phyloP scores from a whole-genome alignment of 2,797 vertebrate species.

The Knipowitschia caucasica region DNA sequence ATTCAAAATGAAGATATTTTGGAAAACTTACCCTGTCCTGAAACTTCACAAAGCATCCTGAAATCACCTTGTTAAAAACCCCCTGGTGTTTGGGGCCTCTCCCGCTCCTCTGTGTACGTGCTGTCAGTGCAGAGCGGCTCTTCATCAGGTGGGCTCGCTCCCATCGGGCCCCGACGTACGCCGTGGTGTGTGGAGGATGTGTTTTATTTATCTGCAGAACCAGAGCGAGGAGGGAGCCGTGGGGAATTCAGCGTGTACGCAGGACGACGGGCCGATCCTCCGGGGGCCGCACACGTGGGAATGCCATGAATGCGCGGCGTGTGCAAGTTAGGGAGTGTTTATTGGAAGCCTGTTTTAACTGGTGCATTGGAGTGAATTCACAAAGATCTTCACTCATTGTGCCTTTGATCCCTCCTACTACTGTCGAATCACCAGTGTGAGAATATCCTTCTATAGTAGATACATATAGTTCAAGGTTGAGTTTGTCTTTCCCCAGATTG shows the following conservation, averaged over 20 bases:
- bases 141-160: constrained; percentile 48
- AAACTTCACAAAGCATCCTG: not conserved
- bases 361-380: constrained; percentile 64
- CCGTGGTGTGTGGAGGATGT: constrained; percentile 13
- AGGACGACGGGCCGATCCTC: constrained; percentile 50
- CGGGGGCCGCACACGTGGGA: constrained; percentile 32
- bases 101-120: not conserved
- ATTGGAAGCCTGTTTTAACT: constrained; percentile 24
- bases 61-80: not conserved
- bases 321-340: constrained; percentile 20
- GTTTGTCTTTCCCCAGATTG: no score
- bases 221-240: constrained; percentile 8
- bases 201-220: constrained; percentile 11
- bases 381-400: constrained; percentile 54
- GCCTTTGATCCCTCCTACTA: no score
- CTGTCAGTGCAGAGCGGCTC: constrained; percentile 61
- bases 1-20: no score
- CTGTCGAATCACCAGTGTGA: no score
- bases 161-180: constrained; percentile 3
- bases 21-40: no score
- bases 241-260: constrained; percentile 52
- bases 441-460: no score
- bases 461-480: no score
- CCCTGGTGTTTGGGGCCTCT: constrained; percentile 6
- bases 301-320: not conserved